Percentiles rank a stretch among this genome's conserved stretches.
Conservation (phyloP, 2,797 vertebrate genomes). For the Strix occidentalis region DNA sequence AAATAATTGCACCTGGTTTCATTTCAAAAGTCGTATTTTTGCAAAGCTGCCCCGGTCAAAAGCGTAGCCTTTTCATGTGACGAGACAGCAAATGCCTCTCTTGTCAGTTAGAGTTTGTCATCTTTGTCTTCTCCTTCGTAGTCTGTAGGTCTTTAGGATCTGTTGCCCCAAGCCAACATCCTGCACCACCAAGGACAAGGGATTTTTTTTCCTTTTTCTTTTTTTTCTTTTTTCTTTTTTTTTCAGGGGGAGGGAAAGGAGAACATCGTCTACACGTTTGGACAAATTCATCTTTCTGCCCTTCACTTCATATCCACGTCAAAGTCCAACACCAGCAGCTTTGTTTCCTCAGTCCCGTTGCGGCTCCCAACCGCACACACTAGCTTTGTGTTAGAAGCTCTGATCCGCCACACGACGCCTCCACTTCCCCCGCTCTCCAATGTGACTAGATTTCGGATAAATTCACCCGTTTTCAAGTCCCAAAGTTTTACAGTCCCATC, state of each 20-base stretch:
- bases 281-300: slow-evolving; percentile 77
- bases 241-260: slow-evolving; percentile 73
- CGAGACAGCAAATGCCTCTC: slow-evolving; percentile 73
- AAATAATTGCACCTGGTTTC: slow-evolving; percentile 88
- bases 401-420: slow-evolving; percentile 98
- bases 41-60: slow-evolving; percentile 82
- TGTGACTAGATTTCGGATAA: slow-evolving; percentile 99
- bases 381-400: slow-evolving; percentile 98
- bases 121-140: slow-evolving; percentile 74
- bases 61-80: slow-evolving; percentile 78
- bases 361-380: slow-evolving; percentile 98
- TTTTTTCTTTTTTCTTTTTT: slow-evolving; percentile 49
- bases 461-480: slow-evolving; percentile 99
- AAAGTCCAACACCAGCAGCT: slow-evolving; percentile 99
- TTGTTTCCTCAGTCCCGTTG: slow-evolving; percentile 99
- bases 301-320: slow-evolving; percentile 99
- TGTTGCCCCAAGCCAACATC: slow-evolving; percentile 83
- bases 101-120: slow-evolving; percentile 74
- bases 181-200: slow-evolving; percentile 83
- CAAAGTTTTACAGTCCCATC: slow-evolving; percentile 99
- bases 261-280: slow-evolving; percentile 77
- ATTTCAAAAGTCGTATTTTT: slow-evolving; percentile 85
- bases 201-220: slow-evolving; percentile 67
- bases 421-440: slow-evolving; percentile 99
- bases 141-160: slow-evolving; percentile 80